These are phyloP conservation scores for Oreochromis spilurus DNA, from an alignment of 2,113 vertebrate genomes.

Conservation along the genomic window DNA sequence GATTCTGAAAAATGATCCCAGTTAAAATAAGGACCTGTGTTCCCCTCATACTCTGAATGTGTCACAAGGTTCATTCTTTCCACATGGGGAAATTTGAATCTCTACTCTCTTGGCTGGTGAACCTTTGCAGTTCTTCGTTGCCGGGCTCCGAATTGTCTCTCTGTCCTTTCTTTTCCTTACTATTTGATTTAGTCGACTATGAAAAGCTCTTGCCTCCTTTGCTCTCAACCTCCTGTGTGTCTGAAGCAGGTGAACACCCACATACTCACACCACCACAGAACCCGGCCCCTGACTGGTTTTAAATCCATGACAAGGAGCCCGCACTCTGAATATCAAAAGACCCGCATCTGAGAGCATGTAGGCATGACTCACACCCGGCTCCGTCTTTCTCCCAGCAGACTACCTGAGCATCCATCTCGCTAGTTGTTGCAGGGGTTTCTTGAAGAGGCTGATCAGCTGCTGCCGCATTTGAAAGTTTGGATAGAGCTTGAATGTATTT, in stretches of 20 bases:
- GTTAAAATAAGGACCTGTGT: not conserved
- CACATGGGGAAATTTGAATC: not conserved
- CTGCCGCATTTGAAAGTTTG: conserved; percentile 4
- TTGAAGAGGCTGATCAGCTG: conserved; percentile 36
- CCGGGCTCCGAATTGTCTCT: conserved; percentile 10
- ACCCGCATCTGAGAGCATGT: conserved; percentile 45
- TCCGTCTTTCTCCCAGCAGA: conserved; percentile 42
- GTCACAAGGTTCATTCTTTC: not conserved
- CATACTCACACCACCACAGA: conserved; percentile 37
- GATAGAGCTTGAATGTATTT: not conserved
- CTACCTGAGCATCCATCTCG: conserved; percentile 19
- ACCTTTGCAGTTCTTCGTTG: not conserved
- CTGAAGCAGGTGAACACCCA: conserved; percentile 67
- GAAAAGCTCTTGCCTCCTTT: conserved; percentile 32
- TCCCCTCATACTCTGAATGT: not conserved
- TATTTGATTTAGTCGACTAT: conserved; percentile 32
- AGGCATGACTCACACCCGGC: conserved; percentile 56
- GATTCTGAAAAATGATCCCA: not conserved
- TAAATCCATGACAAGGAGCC: conserved; percentile 59
- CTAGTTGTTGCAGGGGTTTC: conserved; percentile 23
- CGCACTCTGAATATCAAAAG: conserved; percentile 65
- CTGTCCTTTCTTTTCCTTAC: conserved; percentile 20
- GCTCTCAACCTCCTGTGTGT: conserved; percentile 16
- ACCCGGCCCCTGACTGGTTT: conserved; percentile 45
- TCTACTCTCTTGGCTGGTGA: not conserved